phyloP scores from a whole-genome alignment of 2,113 vertebrate species.

The Chrysemys picta region DNA sequence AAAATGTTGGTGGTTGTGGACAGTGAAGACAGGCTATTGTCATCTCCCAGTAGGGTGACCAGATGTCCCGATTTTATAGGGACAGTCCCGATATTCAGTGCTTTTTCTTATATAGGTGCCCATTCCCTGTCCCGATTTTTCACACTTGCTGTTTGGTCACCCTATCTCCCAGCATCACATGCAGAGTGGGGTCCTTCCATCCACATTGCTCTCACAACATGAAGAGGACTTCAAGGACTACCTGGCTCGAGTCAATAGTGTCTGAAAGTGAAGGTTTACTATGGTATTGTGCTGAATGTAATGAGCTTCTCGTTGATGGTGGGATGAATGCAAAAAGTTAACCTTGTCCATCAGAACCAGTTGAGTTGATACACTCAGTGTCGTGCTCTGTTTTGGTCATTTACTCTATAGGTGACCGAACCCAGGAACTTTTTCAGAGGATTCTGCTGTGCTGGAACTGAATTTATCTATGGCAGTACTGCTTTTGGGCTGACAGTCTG shows the following conservation, averaged over 20 bases:
- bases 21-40: conserved; percentile 55
- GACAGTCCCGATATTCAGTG: no score
- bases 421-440: background rate
- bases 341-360: background rate
- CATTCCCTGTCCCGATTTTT: no score
- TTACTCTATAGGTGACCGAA: background rate
- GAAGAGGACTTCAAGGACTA: background rate
- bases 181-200: conserved; percentile 19
- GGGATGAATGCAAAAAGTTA: background rate
- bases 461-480: accelerated
- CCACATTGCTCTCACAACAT: conserved; percentile 31
- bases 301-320: background rate
- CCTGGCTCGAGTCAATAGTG: background rate
- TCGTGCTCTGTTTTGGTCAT: accelerated
- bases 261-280: background rate
- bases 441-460: accelerated
- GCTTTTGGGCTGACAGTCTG: background rate
- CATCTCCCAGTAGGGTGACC: background rate
- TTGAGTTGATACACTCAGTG: background rate
- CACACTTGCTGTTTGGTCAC: no score
- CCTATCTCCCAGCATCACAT: background rate
- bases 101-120: no score
- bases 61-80: no score
- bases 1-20: conserved; percentile 46
- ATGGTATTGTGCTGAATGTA: background rate